Base-by-base conservation (phyloP, 2,888 invertebrate species). In the Thymelicus sylvestris region DNA sequence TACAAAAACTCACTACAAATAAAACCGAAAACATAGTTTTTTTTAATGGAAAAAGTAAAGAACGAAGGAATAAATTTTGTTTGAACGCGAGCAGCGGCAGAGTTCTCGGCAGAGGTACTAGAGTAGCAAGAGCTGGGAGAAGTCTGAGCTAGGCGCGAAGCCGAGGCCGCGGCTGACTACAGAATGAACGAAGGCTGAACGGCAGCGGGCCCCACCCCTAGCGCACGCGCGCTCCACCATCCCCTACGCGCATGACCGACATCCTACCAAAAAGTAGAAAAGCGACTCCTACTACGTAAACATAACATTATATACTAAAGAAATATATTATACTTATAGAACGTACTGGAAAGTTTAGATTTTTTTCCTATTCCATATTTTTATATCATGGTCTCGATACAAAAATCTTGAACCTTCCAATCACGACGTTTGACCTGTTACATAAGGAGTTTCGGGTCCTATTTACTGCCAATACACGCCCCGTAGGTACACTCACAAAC, bases 231-330 rank as follows among this genome's bases (percentile, higher is more conserved):
- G 77, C 75, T 83, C 73, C 74, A 66, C 75, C 69, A 66, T 75
- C 79, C 55, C 83, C 83, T 86, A 74, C 79, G 92, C 93, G 93
- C 93, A 93, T 91, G 93, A 88, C 89, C 89, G 86, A 89, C 91
- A 88, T 90, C 93, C 93, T 90, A 92, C 92, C 85, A 86, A 89
- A 91, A 93, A 92, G 87, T 92, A 86, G 89, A 92, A 92, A 92
- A 93, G 93, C 89, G 92, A 93, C 93, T 93, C 93, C 93, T 93
- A 90, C 92, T 90, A 85, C 85, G 86, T 88, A 93, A 88, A 90
- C 91, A 91, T 85, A 90, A 85, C 88, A 88, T 90, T 93, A 93
- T 93, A 86, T 93, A 92, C 89, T 92, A 91, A 91, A 92, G 89
- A 93, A 92, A 92, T 92, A 92, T 89, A 90, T 87, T 90, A 88